These are phyloP conservation scores for Saccostrea glomerata DNA, from an alignment of 1,140 invertebrate genomes.

Conservation along the genomic window DNA sequence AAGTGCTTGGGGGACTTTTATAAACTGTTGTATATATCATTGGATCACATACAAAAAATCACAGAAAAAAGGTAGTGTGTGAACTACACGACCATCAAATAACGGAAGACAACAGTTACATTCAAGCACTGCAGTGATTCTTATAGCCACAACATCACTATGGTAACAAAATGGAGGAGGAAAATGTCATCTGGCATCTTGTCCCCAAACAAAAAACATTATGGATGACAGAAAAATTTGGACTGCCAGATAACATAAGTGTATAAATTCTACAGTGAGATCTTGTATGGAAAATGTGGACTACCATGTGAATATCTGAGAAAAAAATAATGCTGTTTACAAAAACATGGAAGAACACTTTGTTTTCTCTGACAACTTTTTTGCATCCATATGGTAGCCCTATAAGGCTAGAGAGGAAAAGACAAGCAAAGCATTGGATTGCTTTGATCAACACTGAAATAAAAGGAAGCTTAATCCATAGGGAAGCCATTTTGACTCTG, in stretches of 20 bases:
- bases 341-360: conserved; percentile 11
- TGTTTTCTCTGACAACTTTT: not conserved
- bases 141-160: conserved; percentile 33
- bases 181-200: conserved; percentile 25
- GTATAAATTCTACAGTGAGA: not conserved
- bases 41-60: not conserved
- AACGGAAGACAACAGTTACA: conserved; percentile 15
- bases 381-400: conserved; percentile 8
- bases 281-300: conserved; percentile 8
- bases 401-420: not conserved
- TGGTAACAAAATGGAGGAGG: not conserved
- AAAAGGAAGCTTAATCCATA: conserved; percentile 11
- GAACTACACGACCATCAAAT: not conserved
- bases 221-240: not conserved
- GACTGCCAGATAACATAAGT: conserved; percentile 19
- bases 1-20: not conserved
- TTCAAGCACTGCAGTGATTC: conserved; percentile 30
- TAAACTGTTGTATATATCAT: not conserved
- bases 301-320: not conserved
- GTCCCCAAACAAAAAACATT: conserved; percentile 10
- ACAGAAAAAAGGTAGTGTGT: not conserved
- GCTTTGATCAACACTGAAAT: not conserved
- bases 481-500: conserved; percentile 48
- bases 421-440: conserved; percentile 8
- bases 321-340: conserved; percentile 23